phyloP scores from a whole-genome alignment of 1,140 invertebrate genomes.

The Drosophila lacertosa region DNA sequence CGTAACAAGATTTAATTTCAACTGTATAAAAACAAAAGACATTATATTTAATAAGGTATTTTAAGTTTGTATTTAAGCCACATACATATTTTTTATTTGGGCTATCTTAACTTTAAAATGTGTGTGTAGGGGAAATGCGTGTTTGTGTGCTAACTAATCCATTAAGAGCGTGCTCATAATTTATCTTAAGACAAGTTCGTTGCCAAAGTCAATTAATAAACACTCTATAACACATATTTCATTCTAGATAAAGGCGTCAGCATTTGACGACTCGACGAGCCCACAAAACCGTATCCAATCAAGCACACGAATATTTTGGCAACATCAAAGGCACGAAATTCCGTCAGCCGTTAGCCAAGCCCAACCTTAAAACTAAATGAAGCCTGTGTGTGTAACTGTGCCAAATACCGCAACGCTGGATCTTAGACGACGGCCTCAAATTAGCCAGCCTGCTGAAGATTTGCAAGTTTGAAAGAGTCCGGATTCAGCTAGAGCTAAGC shows the following conservation, averaged over 20 bases:
- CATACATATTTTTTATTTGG: no score
- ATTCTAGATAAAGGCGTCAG: slow-evolving; percentile 16
- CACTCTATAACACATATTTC: slow-evolving; percentile 8
- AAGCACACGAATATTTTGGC: slow-evolving; percentile 1
- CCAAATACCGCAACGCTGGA: slow-evolving; percentile 76
- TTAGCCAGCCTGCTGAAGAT: slow-evolving; percentile 65
- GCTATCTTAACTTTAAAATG: not conserved
- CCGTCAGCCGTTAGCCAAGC: slow-evolving; percentile 30
- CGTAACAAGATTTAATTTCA: no score
- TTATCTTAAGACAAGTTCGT: not conserved
- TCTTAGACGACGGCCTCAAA: slow-evolving; percentile 72
- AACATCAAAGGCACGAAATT: slow-evolving; percentile 49
- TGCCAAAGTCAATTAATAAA: slow-evolving; percentile 24
- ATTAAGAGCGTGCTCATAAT: slow-evolving; percentile 1
- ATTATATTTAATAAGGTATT: not conserved
- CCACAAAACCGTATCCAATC: slow-evolving; percentile 20
- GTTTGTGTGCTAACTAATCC: not conserved
- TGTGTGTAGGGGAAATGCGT: no score
- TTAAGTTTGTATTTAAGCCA: no score
- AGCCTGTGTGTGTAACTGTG: slow-evolving; percentile 70
- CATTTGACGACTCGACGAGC: not conserved
- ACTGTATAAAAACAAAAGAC: no score
- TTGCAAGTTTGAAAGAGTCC: slow-evolving; percentile 59
- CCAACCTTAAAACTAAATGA: slow-evolving; percentile 72
- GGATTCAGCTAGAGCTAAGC: not conserved